Percentiles rank a stretch among this genome's conserved stretches.
Evolutionary conservation across 2,888 invertebrate genomes (phyloP).

Genomic region (Platycheirus rosarum): DNA sequence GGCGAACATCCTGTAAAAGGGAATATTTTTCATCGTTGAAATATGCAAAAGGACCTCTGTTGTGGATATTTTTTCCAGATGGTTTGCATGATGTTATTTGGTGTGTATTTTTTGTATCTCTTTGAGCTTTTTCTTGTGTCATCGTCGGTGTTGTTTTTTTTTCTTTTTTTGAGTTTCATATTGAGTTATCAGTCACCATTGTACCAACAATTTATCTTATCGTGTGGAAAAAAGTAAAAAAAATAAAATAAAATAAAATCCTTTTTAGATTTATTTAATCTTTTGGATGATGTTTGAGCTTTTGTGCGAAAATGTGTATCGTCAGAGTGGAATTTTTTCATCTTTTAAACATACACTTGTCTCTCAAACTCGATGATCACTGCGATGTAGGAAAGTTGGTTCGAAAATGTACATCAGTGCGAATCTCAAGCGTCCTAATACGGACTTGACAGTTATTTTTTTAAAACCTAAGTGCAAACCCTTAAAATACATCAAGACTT

Average conservation of each 20-base stretch:
- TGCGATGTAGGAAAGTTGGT: too few species aligned
- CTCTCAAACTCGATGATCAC: too few species aligned
- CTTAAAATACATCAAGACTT: too few species aligned
- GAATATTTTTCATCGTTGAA: constrained; percentile 59
- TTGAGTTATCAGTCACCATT: constrained; percentile 10
- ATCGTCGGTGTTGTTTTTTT: neutral
- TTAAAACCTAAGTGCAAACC: too few species aligned
- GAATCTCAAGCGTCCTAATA: too few species aligned
- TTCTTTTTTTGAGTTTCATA: neutral
- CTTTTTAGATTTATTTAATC: constrained; percentile 1
- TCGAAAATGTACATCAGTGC: too few species aligned
- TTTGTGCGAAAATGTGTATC: too few species aligned
- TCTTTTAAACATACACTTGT: too few species aligned
- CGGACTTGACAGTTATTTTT: too few species aligned
- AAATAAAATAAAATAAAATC: constrained; percentile 10
- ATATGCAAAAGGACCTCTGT: constrained; percentile 57
- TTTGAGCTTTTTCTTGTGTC: constrained; percentile 14
- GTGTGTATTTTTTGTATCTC: constrained; percentile 2
- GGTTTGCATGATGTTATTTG: constrained; percentile 28
- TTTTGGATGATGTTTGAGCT: neutral
- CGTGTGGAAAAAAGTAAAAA: neutral
- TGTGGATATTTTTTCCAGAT: constrained; percentile 33
- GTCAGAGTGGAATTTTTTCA: too few species aligned
- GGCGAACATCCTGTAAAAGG: constrained; percentile 55
- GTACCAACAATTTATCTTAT: neutral